Evolutionary conservation across 2,113 vertebrate species (phyloP).

Genomic region (Pelodiscus sinensis): DNA sequence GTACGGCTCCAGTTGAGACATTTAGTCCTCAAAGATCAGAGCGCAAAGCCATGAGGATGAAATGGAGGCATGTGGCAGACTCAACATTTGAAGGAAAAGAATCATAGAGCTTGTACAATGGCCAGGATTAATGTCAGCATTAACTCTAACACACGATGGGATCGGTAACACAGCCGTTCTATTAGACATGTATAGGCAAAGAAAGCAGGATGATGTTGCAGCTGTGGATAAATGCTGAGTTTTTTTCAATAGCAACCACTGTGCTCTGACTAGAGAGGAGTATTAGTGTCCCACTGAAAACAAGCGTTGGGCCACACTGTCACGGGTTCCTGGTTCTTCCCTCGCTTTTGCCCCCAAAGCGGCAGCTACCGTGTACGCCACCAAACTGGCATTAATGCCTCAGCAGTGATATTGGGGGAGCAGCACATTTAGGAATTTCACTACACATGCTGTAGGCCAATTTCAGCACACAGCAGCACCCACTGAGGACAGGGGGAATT

Average conservation of each 20-base stretch:
- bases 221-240: neutral
- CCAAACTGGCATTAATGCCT: neutral
- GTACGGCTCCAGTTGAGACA: neutral
- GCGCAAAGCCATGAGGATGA: neutral
- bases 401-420: neutral
- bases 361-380: neutral
- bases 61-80: neutral
- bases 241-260: neutral
- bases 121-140: neutral
- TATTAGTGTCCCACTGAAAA: neutral
- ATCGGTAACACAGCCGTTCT: neutral
- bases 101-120: neutral
- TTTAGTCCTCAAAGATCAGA: neutral
- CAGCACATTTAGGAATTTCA: too few species aligned
- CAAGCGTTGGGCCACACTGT: neutral
- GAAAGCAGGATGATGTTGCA: neutral
- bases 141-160: neutral
- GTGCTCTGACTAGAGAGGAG: neutral
- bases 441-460: neutral
- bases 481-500: neutral
- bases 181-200: neutral
- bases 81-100: neutral
- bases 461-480: neutral
- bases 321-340: neutral
- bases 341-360: neutral